Conservation (phyloP, 2,797 vertebrate genomes). For the Coendou prehensilis region DNA sequence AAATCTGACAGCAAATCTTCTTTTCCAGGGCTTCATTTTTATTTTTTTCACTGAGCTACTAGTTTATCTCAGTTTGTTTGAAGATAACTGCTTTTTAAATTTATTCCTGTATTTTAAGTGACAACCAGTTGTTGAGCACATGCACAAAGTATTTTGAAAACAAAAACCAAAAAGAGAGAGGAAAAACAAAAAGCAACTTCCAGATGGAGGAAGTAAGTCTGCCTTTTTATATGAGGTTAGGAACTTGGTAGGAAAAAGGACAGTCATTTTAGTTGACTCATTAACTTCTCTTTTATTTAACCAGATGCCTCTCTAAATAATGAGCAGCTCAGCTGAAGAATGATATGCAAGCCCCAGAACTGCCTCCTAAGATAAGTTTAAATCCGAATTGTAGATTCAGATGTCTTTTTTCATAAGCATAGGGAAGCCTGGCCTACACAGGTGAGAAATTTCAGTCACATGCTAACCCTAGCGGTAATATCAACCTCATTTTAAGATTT, state of each 20-base stretch:
- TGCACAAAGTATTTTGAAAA: constrained; percentile 25
- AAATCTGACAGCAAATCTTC: not conserved
- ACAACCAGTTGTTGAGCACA: not conserved
- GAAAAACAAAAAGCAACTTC: not conserved
- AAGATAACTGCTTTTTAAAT: not conserved
- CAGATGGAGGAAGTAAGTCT: not conserved
- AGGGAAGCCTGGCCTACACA: not conserved
- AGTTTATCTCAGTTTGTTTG: not conserved
- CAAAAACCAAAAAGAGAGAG: not conserved
- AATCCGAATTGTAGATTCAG: not conserved
- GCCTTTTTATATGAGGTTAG: not conserved
- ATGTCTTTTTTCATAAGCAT: not conserved
- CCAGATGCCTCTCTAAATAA: not conserved
- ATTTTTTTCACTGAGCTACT: not conserved
- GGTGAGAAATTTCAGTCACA: not conserved
- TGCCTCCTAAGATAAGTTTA: not conserved
- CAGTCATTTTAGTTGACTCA: not conserved
- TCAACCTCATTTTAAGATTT: not conserved
- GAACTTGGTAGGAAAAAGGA: not conserved
- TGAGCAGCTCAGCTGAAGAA: not conserved
- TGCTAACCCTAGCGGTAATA: not conserved
- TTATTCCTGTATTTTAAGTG: not conserved
- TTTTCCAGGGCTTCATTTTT: not conserved
- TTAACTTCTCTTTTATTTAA: not conserved
- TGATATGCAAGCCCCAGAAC: not conserved